Evolutionary conservation across 2,113 vertebrate genomes (phyloP), one percentile per base, ranked within the genome.

Genomic region (Rattus norvegicus): DNA sequence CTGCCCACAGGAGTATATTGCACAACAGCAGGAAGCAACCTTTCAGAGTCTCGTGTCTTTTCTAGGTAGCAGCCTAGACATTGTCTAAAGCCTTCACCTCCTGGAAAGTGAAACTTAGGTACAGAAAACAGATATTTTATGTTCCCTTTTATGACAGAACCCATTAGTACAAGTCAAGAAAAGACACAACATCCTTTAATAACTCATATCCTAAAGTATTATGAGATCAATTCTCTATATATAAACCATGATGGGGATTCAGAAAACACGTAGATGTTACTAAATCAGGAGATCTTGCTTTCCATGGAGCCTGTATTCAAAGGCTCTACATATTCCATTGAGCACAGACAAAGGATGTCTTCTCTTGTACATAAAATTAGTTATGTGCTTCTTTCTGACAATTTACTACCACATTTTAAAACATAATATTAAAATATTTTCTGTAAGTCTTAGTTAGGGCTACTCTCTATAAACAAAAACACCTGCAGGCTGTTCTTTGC

Each of bases 401-500:
- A 49, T 67, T 43, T 26, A 59, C 17, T 85, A 47, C 30, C 13
- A 77, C 88, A 93, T 56, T 97, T 95, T 97, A 88, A 97, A 92
- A 69, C 1, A 92, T 47, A 83, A 83, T 73, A 93, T 96, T 75
- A 94, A 96, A 95, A 93, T 92, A 93, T 81, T 97, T 93, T 77
- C 54, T 88, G 43, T 92, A 76, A 91, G 8, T 94, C 72, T 77
- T 36, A 73, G 36, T 93, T 87, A 88, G 54, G 79, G 81, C 65
- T 84, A 39, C 28, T 87, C 92, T 90, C 59, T 92, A 69, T 72
- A 92, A 43, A 43, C 43, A 43, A 94, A 97, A 95, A 80, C 59
- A 39, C 77, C 47, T 91, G 5, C n/a, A 63, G 87, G n/a, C 39
- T 95, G 30, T 80, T 73, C 63, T 94, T 83, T 54, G 2, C 8